Evolutionary conservation across 23 tunicate species (phyloP).

Genomic region (Phallusia fumigata): DNA sequence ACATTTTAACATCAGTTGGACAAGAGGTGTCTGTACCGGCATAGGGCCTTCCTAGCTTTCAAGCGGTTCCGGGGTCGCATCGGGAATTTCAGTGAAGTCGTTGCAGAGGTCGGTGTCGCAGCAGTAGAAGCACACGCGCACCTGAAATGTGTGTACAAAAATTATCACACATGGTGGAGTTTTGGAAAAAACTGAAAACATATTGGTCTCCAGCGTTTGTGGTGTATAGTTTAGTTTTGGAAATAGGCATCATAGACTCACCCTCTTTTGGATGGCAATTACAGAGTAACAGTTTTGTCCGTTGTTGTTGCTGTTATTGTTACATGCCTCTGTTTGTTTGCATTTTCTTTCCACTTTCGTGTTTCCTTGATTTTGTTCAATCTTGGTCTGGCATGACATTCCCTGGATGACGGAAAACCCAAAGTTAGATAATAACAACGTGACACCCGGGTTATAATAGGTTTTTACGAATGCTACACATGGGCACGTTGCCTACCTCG

Average conservation of each 20-base stretch:
- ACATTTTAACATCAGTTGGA: too few species aligned
- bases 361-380: constrained; percentile 25
- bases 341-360: constrained; percentile 10
- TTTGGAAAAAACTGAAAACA: too few species aligned
- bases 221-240: too few species aligned
- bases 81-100: constrained; percentile 24
- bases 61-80: not conserved
- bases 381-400: constrained; percentile 28
- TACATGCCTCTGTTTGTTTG: constrained; percentile 27
- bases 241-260: too few species aligned
- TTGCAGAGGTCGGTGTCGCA: constrained; percentile 42
- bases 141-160: constrained; percentile 17
- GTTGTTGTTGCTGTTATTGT: constrained; percentile 21
- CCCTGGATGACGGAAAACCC: constrained; percentile 9
- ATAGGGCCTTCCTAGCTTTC: not conserved
- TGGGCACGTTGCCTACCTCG: not conserved
- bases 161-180: too few species aligned
- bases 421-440: too few species aligned
- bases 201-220: too few species aligned
- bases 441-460: too few species aligned
- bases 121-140: constrained; percentile 45
- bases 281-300: constrained; percentile 37
- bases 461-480: too few species aligned
- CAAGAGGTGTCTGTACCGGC: too few species aligned
- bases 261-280: constrained; percentile 22